phyloP scores from a whole-genome alignment of 1,140 invertebrate species.

The Tribolium madens region DNA sequence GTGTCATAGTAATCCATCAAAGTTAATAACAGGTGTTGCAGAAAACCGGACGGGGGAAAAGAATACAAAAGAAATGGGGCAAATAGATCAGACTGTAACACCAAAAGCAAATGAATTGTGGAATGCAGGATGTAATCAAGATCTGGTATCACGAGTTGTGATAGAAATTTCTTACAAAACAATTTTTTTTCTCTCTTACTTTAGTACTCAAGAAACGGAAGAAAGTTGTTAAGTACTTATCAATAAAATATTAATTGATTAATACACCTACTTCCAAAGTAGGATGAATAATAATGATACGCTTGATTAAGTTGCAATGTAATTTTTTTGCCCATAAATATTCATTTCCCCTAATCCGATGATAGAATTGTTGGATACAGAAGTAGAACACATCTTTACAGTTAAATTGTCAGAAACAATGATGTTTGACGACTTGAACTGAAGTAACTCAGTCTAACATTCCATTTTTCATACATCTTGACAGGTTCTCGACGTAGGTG shows the following conservation, averaged over 20 bases:
- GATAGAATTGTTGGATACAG: background rate
- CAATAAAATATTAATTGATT: background rate
- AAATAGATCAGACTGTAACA: background rate
- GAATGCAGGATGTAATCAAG: conserved; percentile 30
- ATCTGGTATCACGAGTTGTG: background rate
- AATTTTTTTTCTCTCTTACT: no score
- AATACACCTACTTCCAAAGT: background rate
- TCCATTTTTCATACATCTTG: background rate
- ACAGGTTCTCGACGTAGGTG: background rate
- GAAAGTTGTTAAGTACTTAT: background rate
- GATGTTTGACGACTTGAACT: background rate
- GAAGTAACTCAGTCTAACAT: background rate
- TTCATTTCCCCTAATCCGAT: no score
- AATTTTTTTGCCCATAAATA: background rate
- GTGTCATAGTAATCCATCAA: conserved; percentile 12
- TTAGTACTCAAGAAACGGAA: background rate
- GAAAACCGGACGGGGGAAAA: background rate
- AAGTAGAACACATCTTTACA: background rate
- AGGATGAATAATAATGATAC: background rate
- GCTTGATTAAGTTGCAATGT: background rate
- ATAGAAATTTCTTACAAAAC: no score
- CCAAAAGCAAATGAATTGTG: conserved; percentile 4
- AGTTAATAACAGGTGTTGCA: conserved; percentile 14
- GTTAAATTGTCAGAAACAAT: background rate
- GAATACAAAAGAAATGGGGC: background rate